Percentiles rank a stretch among this genome's conserved stretches.
Conservation (phyloP, 1,140 invertebrate species). For the Tetramorium alpestre region DNA sequence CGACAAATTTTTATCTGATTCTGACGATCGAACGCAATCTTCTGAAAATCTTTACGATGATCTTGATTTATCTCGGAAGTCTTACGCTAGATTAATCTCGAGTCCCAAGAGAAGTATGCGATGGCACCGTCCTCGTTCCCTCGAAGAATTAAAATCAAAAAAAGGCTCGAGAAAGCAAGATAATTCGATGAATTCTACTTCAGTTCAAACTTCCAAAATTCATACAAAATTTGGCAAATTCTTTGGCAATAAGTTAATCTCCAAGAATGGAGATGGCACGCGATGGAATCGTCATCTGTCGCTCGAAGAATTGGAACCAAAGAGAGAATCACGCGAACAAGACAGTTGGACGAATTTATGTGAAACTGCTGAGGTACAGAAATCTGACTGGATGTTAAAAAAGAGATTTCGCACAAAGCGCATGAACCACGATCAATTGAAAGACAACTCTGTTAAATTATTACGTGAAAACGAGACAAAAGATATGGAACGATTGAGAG, state of each 20-base stretch:
- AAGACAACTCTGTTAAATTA: neutral
- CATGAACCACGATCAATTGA: neutral
- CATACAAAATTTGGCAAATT: neutral
- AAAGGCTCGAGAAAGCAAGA: neutral
- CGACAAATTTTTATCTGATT: neutral
- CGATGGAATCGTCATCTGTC: slow-evolving; percentile 7
- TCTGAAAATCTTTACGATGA: neutral
- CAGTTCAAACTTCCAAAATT: neutral
- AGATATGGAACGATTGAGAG: neutral
- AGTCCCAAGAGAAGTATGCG: neutral
- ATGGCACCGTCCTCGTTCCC: slow-evolving; percentile 13
- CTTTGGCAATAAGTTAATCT: neutral
- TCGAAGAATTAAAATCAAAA: slow-evolving; percentile 25
- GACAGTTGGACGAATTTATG: neutral
- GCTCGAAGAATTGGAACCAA: slow-evolving; percentile 16
- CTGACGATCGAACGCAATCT: neutral
- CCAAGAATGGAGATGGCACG: neutral
- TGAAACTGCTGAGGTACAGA: neutral
- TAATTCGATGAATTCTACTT: neutral
- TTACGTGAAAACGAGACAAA: slow-evolving; percentile 1
- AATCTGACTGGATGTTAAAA: neutral
- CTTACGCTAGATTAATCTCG: neutral
- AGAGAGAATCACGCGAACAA: neutral
- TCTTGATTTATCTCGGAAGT: neutral
- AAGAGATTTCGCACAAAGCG: neutral